Percentiles rank a stretch among this genome's conserved stretches.
These are phyloP conservation scores for Fragum whitleyi DNA, from an alignment of 2,888 invertebrate genomes.

Conservation along the genomic window DNA sequence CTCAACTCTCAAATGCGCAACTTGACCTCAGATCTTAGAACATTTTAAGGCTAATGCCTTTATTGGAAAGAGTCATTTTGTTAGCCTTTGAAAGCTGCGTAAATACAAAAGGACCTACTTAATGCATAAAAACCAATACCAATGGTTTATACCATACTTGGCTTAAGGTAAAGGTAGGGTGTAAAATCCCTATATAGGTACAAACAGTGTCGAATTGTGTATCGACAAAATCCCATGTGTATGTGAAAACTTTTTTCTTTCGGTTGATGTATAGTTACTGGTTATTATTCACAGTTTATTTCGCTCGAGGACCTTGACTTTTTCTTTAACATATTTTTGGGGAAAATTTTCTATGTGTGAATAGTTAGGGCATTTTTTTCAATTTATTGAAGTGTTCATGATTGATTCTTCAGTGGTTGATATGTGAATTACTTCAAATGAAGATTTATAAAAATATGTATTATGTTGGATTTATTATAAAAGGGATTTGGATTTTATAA, in stretches of 20 bases:
- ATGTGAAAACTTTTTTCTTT: slow-evolving; percentile 19
- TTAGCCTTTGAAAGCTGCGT: background rate
- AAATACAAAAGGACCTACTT: slow-evolving; percentile 11
- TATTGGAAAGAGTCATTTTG: background rate
- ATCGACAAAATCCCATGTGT: slow-evolving; percentile 27
- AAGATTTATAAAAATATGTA: too few species aligned
- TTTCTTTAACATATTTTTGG: background rate
- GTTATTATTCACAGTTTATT: slow-evolving; percentile 17
- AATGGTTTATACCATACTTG: slow-evolving; percentile 11
- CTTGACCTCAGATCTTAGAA: too few species aligned
- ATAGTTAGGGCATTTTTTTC: too few species aligned
- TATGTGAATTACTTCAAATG: too few species aligned
- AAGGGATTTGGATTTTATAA: slow-evolving; percentile 5
- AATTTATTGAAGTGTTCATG: too few species aligned
- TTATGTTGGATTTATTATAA: background rate
- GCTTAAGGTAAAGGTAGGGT: slow-evolving; percentile 18
- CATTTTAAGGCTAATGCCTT: too few species aligned
- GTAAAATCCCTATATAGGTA: slow-evolving; percentile 21
- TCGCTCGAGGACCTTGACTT: slow-evolving; percentile 7
- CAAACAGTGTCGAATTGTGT: slow-evolving; percentile 19
- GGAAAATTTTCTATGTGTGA: background rate
- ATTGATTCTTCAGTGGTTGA: too few species aligned
- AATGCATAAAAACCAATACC: slow-evolving; percentile 11
- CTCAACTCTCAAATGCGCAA: too few species aligned
- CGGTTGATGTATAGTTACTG: slow-evolving; percentile 16